Conservation (phyloP, 2,113 vertebrate species). For the Taxidea taxus region DNA sequence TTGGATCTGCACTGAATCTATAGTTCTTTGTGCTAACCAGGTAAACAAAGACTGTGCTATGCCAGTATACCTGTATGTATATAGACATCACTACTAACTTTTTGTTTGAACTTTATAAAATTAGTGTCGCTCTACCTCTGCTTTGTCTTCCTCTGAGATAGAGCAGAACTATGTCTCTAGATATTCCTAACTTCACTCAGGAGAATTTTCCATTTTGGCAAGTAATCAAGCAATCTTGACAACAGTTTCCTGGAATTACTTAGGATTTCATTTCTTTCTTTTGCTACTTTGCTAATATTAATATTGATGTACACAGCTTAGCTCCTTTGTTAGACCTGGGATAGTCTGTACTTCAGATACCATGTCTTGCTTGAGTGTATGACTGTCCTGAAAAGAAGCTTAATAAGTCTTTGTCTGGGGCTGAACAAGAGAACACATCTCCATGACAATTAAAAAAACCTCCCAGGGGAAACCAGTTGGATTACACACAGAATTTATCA, state of each 20-base stretch:
- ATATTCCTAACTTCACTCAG: not conserved
- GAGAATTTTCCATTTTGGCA: slow-evolving; percentile 24
- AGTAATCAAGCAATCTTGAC: not conserved
- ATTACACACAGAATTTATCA: not conserved
- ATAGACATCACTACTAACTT: not conserved
- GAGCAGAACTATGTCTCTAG: not conserved
- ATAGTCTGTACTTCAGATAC: not conserved
- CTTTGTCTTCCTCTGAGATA: not conserved
- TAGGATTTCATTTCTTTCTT: not conserved
- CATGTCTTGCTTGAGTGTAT: not conserved
- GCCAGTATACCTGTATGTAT: not conserved
- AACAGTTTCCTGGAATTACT: not conserved
- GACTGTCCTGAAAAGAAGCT: not conserved
- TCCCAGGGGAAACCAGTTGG: not conserved
- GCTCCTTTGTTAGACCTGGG: not conserved
- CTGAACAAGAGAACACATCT: not conserved
- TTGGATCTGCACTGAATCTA: not conserved
- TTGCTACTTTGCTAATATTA: not conserved
- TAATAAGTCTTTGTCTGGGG: not conserved
- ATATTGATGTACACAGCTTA: not conserved
- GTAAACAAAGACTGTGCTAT: not conserved
- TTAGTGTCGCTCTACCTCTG: not conserved
- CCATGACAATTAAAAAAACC: not conserved
- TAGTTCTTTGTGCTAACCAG: not conserved
- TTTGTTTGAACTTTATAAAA: not conserved